A percentile compares a stretch with the other conserved stretches of the same genome.
Conservation (phyloP, 2,888 invertebrate genomes). For the Axea sp. region DNA sequence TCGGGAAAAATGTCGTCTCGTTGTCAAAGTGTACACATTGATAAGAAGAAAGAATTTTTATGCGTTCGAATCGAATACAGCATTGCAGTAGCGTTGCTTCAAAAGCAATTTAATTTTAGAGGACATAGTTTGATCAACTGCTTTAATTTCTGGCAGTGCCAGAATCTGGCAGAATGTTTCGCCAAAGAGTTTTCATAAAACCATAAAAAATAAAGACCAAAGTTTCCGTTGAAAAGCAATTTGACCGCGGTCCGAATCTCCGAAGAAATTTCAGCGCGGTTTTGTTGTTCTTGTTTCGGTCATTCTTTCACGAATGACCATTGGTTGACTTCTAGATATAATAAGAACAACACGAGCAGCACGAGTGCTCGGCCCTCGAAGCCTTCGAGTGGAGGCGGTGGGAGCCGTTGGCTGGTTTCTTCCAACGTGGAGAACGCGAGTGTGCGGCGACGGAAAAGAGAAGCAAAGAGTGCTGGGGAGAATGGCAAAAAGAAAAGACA, state of each 20-base stretch:
- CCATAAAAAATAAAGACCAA: constrained; percentile 30
- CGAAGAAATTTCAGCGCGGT: constrained; percentile 17
- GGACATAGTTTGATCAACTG: too few relatives aligned
- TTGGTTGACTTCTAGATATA: constrained; percentile 73
- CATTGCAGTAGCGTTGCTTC: too few relatives aligned
- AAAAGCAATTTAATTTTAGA: too few relatives aligned
- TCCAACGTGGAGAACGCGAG: constrained; percentile 66
- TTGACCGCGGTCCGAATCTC: constrained; percentile 12
- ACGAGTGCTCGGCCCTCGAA: constrained; percentile 66
- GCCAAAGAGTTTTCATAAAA: constrained; percentile 19
- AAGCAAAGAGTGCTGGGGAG: constrained; percentile 64
- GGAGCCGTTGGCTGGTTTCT: constrained; percentile 72
- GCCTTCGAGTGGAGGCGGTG: constrained; percentile 74
- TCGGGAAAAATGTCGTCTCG: constrained; percentile 19
- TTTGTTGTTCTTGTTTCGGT: constrained; percentile 49
- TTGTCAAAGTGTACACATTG: too few relatives aligned
- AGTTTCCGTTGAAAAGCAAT: constrained; percentile 42
- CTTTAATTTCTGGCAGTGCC: too few relatives aligned
- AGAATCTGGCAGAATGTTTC: not conserved
- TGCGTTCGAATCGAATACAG: too few relatives aligned
- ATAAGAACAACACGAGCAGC: constrained; percentile 73
- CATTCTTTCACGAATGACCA: constrained; percentile 65
- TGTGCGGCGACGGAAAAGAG: constrained; percentile 64
- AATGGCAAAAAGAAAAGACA: constrained; percentile 66
- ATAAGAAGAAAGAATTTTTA: too few relatives aligned